Evolutionary conservation across 2,888 invertebrate genomes (phyloP), one percentile per base, ranked within the genome.

Genomic region (Barypeithes pellucidus): DNA sequence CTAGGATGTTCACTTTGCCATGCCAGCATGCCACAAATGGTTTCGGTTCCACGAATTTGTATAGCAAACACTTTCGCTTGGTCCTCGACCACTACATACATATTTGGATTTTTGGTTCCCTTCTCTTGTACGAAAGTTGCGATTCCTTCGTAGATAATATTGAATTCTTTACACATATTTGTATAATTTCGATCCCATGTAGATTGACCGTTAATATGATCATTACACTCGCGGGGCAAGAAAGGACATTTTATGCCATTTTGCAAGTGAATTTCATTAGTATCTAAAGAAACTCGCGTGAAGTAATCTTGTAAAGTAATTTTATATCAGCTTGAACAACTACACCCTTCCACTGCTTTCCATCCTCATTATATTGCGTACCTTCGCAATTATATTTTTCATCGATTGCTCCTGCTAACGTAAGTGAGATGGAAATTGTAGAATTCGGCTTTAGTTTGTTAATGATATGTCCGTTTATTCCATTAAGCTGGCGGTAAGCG

Each of bases 181-280:
- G 39, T 7, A 8, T 11, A 4, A 39, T 39, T 60, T 16, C 16
- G 3, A 14, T 60, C 60, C 60, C 60, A 60, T 11, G 60, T 36
- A 14, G 39, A 24, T 14, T 36, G 39, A 12, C 60, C 60, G 14
- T 33, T 60, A 2, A 14, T 11, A 16, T 18, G 9, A 36, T 60
- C 60, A 2, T 3, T 33, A 16, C 60, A 60, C 4, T 36, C 9
- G 2, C 60, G 39, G 5, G 8, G 9, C 3, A 36, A 18, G 16
- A 18, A 61, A 8, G 39, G 16, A 14, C 41, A 61, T 61, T 18
- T 22, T 18, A 61, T 16, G 9, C 41, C 61, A 47, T 65, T 47
- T 3, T 14, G 14, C 18, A 65, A n/a, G n/a, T 33, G 33, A 3
- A 65, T 45, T 66, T 66, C 66, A 41, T 66, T 66, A 8, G 18